phyloP scores from a whole-genome alignment of 2,113 vertebrate genomes.

The Indicator maculatus region DNA sequence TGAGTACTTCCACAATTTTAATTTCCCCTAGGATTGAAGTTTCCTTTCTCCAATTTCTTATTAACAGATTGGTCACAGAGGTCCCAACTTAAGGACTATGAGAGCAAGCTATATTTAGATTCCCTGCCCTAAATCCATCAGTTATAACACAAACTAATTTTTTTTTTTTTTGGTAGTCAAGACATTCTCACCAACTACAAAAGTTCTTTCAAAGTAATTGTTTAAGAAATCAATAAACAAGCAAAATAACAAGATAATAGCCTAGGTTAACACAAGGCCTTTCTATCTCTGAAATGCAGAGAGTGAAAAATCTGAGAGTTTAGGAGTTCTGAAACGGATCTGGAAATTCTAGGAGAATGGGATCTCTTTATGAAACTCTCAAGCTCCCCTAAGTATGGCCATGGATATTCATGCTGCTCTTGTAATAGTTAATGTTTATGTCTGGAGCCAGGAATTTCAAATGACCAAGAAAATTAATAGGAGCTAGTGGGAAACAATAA shows the following conservation, averaged over 20 bases:
- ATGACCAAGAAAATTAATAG: neutral
- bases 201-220: neutral
- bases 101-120: conserved; percentile 52
- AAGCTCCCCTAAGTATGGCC: neutral
- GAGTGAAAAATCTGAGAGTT: neutral
- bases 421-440: neutral
- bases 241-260: neutral
- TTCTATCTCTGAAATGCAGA: neutral
- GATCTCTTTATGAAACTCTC: neutral
- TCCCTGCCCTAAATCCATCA: conserved; percentile 50
- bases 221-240: neutral
- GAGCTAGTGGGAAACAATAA: neutral
- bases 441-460: neutral
- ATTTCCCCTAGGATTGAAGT: conserved; percentile 35
- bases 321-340: neutral
- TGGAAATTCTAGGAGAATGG: neutral
- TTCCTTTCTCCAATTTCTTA: conserved; percentile 46
- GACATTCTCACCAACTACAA: neutral
- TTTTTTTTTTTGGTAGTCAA: neutral
- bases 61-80: conserved; percentile 48
- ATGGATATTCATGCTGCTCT: neutral
- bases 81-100: conserved; percentile 15
- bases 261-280: neutral
- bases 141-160: neutral
- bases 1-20: neutral